phyloP scores from a whole-genome alignment of 2,797 vertebrate species.

The Muscicapa comitata region DNA sequence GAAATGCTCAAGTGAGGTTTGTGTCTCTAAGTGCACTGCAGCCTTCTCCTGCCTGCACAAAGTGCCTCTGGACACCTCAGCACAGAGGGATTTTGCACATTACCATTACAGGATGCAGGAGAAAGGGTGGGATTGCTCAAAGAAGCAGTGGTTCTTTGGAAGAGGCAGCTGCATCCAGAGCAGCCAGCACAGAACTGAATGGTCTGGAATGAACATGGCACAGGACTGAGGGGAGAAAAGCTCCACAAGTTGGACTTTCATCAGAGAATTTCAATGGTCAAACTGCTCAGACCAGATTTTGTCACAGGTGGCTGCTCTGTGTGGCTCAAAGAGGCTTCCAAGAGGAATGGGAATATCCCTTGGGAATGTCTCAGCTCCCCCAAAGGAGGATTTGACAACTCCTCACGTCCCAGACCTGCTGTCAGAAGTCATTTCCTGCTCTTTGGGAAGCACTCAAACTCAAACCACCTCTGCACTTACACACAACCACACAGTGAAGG shows the following conservation, averaged over 20 bases:
- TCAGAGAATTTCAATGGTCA: neutral
- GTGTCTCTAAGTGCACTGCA: neutral
- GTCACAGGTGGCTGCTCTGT: neutral
- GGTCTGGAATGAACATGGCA: neutral
- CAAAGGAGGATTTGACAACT: neutral
- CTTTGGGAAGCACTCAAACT: neutral
- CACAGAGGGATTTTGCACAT: neutral
- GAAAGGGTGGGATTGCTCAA: neutral
- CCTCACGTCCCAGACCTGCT: neutral
- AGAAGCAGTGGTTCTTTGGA: neutral
- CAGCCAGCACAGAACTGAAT: neutral
- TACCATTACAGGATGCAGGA: fast-evolving
- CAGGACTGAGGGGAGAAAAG: neutral
- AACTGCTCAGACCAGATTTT: neutral
- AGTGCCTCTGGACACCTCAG: neutral
- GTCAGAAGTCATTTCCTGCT: neutral
- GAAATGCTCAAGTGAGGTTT: neutral
- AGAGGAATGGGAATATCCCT: neutral
- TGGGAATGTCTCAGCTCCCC: neutral
- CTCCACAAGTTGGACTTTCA: neutral
- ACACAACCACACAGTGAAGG: neutral
- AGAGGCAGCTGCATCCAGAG: neutral
- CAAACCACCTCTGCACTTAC: neutral
- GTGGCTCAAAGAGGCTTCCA: neutral
- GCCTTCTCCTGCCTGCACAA: neutral